Conservation (phyloP, 2,888 invertebrate species). For the Dioctria rufipes region DNA sequence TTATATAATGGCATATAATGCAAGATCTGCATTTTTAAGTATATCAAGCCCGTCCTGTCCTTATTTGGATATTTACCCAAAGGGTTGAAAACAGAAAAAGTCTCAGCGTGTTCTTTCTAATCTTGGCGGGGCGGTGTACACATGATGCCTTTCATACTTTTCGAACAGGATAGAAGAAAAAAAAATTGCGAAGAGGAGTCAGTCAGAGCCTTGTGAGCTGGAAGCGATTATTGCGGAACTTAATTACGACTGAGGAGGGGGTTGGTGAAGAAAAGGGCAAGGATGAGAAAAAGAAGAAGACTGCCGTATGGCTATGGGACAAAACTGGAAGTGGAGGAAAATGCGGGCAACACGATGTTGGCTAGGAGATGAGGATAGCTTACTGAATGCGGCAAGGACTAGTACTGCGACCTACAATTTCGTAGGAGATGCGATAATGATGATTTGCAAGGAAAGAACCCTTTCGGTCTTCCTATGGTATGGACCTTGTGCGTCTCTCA, state of each 20-base stretch:
- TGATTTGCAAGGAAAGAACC: conserved; percentile 43
- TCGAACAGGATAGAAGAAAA: conserved; percentile 34
- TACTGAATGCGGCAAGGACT: conserved; percentile 41
- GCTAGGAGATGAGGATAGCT: conserved; percentile 30
- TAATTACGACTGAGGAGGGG: conserved; percentile 56
- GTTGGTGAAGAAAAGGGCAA: conserved; percentile 52
- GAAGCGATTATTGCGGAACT: conserved; percentile 58
- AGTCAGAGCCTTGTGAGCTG: conserved; percentile 57
- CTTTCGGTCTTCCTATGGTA: conserved; percentile 26
- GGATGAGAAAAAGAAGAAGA: conserved; percentile 44
- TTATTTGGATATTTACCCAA: conserved; percentile 60
- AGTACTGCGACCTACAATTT: conserved; percentile 49
- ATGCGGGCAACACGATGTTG: conserved; percentile 22
- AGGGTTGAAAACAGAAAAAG: conserved; percentile 57
- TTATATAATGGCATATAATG: conserved; percentile 56
- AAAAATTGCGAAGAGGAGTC: conserved; percentile 33
- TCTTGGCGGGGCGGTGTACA: conserved; percentile 42
- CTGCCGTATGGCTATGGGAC: neutral
- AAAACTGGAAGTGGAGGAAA: conserved; percentile 38
- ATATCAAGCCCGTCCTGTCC: conserved; percentile 56
- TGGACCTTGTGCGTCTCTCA: conserved; percentile 48
- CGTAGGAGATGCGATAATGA: conserved; percentile 26
- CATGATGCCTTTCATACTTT: conserved; percentile 18
- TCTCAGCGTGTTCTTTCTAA: conserved; percentile 49
- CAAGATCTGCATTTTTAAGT: conserved; percentile 59